These are phyloP conservation scores for Xiphias gladius DNA, from an alignment of 2,113 vertebrate genomes.

Conservation along the genomic window DNA sequence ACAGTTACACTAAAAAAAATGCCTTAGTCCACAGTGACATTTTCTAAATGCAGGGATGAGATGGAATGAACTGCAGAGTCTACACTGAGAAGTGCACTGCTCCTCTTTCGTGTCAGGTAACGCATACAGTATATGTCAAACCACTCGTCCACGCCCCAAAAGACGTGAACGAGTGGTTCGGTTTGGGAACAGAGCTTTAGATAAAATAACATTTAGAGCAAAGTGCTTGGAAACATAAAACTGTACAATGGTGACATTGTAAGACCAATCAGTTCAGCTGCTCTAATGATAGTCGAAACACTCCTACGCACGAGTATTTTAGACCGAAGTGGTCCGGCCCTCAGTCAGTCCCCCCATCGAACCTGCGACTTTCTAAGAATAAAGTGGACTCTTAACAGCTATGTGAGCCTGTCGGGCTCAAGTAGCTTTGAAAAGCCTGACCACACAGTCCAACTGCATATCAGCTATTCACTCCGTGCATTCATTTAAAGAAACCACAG, in stretches of 20 bases:
- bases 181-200: no score
- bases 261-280: neutral
- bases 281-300: neutral
- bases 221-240: neutral
- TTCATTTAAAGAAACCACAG: neutral
- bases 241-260: neutral
- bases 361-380: neutral
- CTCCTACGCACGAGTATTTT: no score
- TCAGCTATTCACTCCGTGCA: neutral
- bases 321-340: neutral
- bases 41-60: neutral
- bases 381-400: slow-evolving; percentile 19
- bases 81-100: no score
- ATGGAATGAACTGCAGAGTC: no score
- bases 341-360: slow-evolving; percentile 9
- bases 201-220: neutral
- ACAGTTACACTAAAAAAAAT: no score
- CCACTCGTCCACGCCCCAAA: neutral
- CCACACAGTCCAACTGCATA: neutral
- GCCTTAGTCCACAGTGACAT: neutral
- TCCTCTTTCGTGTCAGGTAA: neutral
- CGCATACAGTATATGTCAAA: neutral
- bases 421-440: neutral
- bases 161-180: no score
- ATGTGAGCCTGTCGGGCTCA: slow-evolving; percentile 1